Evolutionary conservation across 2,888 invertebrate genomes (phyloP), one percentile per base, ranked within the genome.

Genomic region (Andricus quercusramuli): DNA sequence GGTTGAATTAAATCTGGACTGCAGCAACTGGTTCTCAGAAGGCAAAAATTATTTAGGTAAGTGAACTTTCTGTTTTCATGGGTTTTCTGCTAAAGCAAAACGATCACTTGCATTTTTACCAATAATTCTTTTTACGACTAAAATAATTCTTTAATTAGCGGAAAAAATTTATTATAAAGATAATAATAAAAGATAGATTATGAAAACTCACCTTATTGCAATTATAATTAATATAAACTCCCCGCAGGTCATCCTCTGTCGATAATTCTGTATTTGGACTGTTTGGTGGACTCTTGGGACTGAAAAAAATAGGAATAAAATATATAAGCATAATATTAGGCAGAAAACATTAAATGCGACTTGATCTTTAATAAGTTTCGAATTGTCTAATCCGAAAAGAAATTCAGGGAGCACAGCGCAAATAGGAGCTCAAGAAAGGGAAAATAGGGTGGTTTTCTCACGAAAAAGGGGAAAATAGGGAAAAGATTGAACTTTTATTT

Each of bases 231-330:
- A 97, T 96, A 93, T 96, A 97, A 85, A 97, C 96, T 79, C 96
- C 96, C 88, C 96, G 95, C 83, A 96, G 93, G 90, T 96, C 96
- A 88, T 97, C 96, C 88, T 96, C 96, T 25, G 95, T 95, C 77
- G 96, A 95, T 17, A 96, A 94, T 91, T 97, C 97, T 81, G 96
- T 95, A 92, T 97, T 97, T 59, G 98, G 98, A 92, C 97, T 98
- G 93, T 98, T 98, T n/a, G 98, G 98, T 22, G 98, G 98, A 74
- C 97, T 97, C 92, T 98, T 98, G 1, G 97, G 97, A 90, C 97
- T 97, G 94, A 25, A 94, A 94, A 80, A 84, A 67, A 70, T 74
- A 80, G 20, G 62, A 29, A 78, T 20, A 22, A n/a, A 9, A 70
- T 76, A 37, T 37, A 37, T 8, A 8, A 37, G 37, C 47, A 70